Evolutionary conservation across 2,888 invertebrate species (phyloP).

Genomic region (Archips crataeganus): DNA sequence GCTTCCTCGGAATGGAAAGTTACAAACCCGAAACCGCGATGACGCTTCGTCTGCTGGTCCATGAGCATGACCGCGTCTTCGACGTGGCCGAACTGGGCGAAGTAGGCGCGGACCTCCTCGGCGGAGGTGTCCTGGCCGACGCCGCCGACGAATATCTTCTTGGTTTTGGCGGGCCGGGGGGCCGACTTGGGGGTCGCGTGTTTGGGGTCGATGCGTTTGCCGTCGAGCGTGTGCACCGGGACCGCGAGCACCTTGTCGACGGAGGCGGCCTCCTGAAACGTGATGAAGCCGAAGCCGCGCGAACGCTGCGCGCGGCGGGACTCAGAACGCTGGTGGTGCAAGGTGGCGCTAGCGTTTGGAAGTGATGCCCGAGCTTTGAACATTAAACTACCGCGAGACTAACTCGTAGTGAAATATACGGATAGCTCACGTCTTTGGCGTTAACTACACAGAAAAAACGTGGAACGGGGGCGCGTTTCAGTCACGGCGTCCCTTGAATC

Average conservation of each 20-base stretch:
- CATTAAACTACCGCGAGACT: no score
- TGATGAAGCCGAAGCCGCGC: conserved; percentile 97
- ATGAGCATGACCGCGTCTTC: conserved; percentile 97
- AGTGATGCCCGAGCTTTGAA: background rate
- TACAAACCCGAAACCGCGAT: conserved; percentile 96
- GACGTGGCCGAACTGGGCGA: conserved; percentile 95
- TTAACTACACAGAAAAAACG: no score
- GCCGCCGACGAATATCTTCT: conserved; percentile 97
- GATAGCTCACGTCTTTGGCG: no score
- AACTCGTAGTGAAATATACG: no score
- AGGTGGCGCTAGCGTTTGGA: background rate
- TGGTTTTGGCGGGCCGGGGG: conserved; percentile 94
- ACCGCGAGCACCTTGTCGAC: conserved; percentile 96
- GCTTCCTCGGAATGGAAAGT: conserved; percentile 97
- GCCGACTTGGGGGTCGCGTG: conserved; percentile 97
- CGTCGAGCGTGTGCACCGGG: conserved; percentile 95
- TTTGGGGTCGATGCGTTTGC: conserved; percentile 97
- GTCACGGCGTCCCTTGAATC: no score
- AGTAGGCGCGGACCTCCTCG: conserved; percentile 96
- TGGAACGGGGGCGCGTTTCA: no score
- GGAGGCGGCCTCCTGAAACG: conserved; percentile 95
- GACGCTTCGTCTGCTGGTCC: conserved; percentile 97
- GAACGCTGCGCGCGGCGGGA: conserved; percentile 91
- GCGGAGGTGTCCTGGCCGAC: conserved; percentile 96
- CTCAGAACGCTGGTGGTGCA: conserved; percentile 6